Conservation (phyloP, 2,888 invertebrate species). For the Platerodrilus igneus region DNA sequence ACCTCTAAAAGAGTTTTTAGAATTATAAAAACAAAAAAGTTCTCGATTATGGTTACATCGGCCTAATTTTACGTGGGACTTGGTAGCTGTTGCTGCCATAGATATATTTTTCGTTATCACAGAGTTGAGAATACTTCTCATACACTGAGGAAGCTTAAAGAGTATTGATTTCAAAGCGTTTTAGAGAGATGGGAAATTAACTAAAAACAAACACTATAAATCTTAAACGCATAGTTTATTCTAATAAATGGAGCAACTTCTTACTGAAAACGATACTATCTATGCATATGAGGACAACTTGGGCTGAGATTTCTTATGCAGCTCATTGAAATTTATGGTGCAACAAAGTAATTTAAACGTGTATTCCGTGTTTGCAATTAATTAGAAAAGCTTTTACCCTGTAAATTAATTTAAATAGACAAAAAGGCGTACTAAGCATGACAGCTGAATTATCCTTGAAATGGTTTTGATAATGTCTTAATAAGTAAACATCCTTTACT, state of each 20-base stretch:
- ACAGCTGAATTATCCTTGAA: too few species aligned
- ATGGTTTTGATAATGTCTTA: too few species aligned
- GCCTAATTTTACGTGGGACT: too few species aligned
- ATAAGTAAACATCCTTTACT: too few species aligned
- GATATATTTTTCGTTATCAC: background rate
- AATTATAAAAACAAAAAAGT: too few species aligned
- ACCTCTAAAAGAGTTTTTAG: too few species aligned
- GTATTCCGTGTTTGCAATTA: slow-evolving; percentile 3
- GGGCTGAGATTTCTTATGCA: slow-evolving; percentile 1
- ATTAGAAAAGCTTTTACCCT: background rate
- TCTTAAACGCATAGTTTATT: background rate
- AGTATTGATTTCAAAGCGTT: slow-evolving; percentile 1
- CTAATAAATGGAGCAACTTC: background rate
- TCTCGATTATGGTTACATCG: too few species aligned
- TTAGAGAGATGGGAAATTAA: background rate
- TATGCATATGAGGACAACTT: slow-evolving; percentile 1
- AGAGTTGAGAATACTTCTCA: too few species aligned
- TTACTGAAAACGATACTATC: background rate
- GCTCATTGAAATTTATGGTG: slow-evolving; percentile 1
- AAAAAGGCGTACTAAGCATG: too few species aligned
- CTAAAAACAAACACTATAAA: slow-evolving; percentile 1
- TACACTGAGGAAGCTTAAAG: background rate
- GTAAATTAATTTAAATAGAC: too few species aligned
- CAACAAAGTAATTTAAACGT: slow-evolving; percentile 6
- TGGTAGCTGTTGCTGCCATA: too few species aligned